phyloP scores from a whole-genome alignment of 2,888 invertebrate species.

The Cataglyphis rosenhaueri region DNA sequence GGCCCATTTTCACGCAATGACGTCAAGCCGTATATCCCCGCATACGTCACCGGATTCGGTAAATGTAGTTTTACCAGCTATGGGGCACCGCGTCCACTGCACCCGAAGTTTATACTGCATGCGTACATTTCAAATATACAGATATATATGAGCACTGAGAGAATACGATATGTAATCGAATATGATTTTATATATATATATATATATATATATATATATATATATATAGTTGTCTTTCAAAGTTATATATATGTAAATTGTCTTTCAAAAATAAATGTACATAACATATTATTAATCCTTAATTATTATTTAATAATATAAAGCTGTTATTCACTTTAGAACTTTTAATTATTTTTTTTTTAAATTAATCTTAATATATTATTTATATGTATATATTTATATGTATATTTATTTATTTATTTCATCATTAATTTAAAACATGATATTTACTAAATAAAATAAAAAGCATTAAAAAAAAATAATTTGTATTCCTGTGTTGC shows the following conservation, averaged over 20 bases:
- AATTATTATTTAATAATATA: background rate
- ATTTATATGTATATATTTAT: no score
- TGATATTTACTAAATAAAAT: background rate
- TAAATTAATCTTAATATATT: background rate
- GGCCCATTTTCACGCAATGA: conserved; percentile 80
- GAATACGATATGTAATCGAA: background rate
- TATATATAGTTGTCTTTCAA: background rate
- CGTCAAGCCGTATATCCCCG: conserved; percentile 76
- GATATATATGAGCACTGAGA: background rate
- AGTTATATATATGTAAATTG: background rate
- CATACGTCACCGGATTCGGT: conserved; percentile 75
- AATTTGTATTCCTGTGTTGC: background rate
- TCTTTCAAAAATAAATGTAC: background rate
- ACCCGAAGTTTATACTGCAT: conserved; percentile 28
- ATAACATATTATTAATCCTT: background rate
- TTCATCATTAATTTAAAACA: background rate
- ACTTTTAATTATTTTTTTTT: background rate
- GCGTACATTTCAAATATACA: conserved; percentile 23
- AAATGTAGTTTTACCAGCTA: conserved; percentile 74
- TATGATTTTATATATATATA: background rate
- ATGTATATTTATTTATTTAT: no score
- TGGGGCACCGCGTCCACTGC: conserved; percentile 64
- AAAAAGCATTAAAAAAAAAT: background rate
- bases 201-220: background rate
- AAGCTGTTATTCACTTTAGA: background rate